Evolutionary conservation across 2,888 invertebrate species (phyloP).

Genomic region (Lasioglossum marginatum): DNA sequence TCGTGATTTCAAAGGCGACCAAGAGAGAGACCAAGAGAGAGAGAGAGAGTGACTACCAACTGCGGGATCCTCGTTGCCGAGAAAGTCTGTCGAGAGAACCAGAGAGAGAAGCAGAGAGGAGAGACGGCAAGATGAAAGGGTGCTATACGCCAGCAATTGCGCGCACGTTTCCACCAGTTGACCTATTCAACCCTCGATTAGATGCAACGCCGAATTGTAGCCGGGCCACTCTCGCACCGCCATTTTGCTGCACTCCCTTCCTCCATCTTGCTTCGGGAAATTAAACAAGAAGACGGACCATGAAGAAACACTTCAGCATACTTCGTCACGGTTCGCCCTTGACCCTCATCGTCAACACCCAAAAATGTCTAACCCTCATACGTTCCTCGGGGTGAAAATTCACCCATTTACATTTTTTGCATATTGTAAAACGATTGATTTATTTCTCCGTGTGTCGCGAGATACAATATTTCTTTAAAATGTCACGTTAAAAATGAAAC

Average conservation of each 20-base stretch:
- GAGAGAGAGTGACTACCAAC: neutral
- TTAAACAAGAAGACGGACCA: neutral
- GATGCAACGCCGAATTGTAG: constrained; percentile 63
- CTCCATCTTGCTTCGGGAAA: constrained; percentile 16
- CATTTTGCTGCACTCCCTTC: neutral
- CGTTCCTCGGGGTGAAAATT: too few relatives aligned
- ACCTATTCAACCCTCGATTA: constrained; percentile 69
- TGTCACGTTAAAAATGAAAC: too few relatives aligned
- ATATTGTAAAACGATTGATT: too few relatives aligned
- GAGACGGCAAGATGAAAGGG: constrained; percentile 72
- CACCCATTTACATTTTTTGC: too few relatives aligned
- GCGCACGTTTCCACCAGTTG: constrained; percentile 64
- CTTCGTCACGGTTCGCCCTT: neutral
- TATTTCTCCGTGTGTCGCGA: too few relatives aligned
- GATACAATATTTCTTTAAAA: too few relatives aligned
- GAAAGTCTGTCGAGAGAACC: constrained; percentile 49
- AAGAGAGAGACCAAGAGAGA: neutral
- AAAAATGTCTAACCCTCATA: too few relatives aligned
- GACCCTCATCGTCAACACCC: too few relatives aligned
- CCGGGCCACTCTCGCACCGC: constrained; percentile 26
- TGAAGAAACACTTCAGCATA: neutral
- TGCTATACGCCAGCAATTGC: constrained; percentile 65
- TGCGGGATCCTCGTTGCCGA: constrained; percentile 49
- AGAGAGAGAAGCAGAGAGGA: constrained; percentile 23
- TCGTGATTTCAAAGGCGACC: constrained; percentile 67